Evolutionary conservation across 2,113 vertebrate species (phyloP).

Genomic region (Ivindomyrus marchei): DNA sequence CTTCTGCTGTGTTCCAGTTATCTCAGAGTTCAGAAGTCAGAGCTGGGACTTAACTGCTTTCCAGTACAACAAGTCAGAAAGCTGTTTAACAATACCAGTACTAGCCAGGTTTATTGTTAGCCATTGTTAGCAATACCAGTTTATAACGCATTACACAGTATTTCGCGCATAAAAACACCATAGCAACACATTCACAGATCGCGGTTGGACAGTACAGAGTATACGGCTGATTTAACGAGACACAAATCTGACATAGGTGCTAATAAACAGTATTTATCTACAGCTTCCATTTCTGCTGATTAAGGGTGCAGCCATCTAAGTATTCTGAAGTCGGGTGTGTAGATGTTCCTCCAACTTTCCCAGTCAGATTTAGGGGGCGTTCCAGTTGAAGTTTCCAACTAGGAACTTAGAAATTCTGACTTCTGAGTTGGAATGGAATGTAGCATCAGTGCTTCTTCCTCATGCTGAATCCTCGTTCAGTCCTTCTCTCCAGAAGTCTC

Average conservation of each 20-base stretch:
- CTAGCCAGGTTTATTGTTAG: background rate
- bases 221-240: background rate
- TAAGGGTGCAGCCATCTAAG: background rate
- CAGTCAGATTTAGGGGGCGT: background rate
- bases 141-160: background rate
- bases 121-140: background rate
- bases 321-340: background rate
- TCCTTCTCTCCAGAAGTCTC: background rate
- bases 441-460: background rate
- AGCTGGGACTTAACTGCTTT: background rate
- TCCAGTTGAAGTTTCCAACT: background rate
- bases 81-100: background rate
- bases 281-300: background rate
- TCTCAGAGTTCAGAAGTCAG: background rate
- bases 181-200: background rate
- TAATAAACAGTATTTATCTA: background rate
- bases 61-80: background rate
- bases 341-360: background rate
- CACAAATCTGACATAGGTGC: background rate
- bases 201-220: background rate
- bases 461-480: no score
- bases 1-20: background rate
- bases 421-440: background rate
- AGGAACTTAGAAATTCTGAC: background rate
- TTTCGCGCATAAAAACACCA: background rate